Evolutionary conservation across 2,888 invertebrate genomes (phyloP), one percentile per base, ranked within the genome.

Genomic region (Drosophila yooni): DNA sequence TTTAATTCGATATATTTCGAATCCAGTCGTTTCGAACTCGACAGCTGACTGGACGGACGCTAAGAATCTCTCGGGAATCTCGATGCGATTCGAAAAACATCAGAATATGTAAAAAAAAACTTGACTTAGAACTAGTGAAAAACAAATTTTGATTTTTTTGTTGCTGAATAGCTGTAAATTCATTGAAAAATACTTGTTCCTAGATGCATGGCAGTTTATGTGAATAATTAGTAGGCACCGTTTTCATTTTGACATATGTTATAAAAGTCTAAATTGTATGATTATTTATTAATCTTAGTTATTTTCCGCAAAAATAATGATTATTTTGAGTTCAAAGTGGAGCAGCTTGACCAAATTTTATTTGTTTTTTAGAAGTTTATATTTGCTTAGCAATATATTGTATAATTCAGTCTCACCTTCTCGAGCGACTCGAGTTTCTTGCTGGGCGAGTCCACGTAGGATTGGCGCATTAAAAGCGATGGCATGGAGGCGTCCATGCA

Each of bases 391-490:
- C 13, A 15, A 15, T 21, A 46, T 1, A 21, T 21, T 7, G 13
- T 21, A 4, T 13, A 15, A 15, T 15, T 25, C 46, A 21, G 29
- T 13, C 64, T 77, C 60, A 93, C 95, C 93, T 98, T 98, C 92
- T 99, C 99, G 58, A 98, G 92, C 1, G 96, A 96, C 91, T 97
- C 97, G 74, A 96, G 95, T 81, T 95, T 93, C 84, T 94, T 95
- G 87, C 94, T 95, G 15, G 95, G 94, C 83, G 94, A 94, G 92
- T 94, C 94, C 87, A 94, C 94, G 89, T 94, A 95, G 40, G 95
- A 94, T 59, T 95, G 94, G 4, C 95, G 94, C 94, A 95, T 94
- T 62, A 95, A 85, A 25, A 95, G 91, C 61, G 95, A 95, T 18
- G 95, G 95, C 93, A 96, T 95, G 43, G 96, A 96, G 31, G 96